Evolutionary conservation across 2,113 vertebrate species (phyloP), one percentile per base, ranked within the genome.

Genomic region (Dipodomys merriami): DNA sequence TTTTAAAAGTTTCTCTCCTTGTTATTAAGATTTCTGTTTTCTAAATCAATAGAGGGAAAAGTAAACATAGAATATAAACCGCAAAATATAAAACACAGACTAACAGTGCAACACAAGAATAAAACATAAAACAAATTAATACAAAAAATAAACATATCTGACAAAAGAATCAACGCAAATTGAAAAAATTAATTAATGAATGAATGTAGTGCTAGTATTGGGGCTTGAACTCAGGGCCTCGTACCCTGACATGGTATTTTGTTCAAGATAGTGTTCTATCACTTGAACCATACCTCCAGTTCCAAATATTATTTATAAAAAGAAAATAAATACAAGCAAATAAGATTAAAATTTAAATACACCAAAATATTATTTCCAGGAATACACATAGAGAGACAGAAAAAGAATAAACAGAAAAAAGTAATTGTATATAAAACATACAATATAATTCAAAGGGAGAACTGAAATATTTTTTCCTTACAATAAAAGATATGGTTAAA

Each of bases 401-500:
- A 8, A 44, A 77, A 64, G 8, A 64, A 73, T 62, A 68, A 20
- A 60, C 53, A 60, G 83, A 68, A 87, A 94, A 27, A 65, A 82
- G 39, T 27, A 93, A 46, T 57, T 57, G 53, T 57, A 60, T 25
- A 33, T 27, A 69, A 81, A 82, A 4, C 25, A 71, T 20, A 12
- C 4, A 83, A 11, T 84, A 25, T 4, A 68, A 64, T 83, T 83
- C 71, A 83, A 89, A 46, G 27, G 62, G 85, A 7, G 15, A 67
- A 73, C 57, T 85, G 5, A 69, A 83, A 46, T 82, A 35, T 33
- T 87, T 72, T 77, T 77, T 20, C 57, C 88, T n/a, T n/a, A 71
- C 78, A 78, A 33, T 94, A 49, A 89, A 86, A 91, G 44, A 64
- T 23, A 64, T 27, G 27, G 53, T 74, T 82, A 60, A 94, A 92